phyloP scores from a whole-genome alignment of 2,113 vertebrate species.

The Syngnathus scovelli region DNA sequence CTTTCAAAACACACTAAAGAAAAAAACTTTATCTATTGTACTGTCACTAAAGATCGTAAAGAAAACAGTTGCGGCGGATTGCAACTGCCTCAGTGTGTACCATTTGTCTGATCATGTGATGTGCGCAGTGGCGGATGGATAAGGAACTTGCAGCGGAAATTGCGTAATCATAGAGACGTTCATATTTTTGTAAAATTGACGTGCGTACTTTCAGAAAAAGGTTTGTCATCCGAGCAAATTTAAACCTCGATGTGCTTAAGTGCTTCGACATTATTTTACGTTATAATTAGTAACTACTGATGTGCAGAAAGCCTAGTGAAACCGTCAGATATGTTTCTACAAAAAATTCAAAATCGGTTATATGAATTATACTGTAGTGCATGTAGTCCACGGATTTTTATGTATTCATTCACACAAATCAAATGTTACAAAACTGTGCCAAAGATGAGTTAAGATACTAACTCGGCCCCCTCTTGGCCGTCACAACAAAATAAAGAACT shows the following conservation, averaged over 20 bases:
- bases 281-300: neutral
- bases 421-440: neutral
- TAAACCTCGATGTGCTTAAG: neutral
- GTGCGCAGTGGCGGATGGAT: neutral
- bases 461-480: no score
- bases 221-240: neutral
- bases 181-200: neutral
- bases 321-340: neutral
- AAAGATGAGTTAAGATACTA: neutral
- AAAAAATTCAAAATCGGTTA: neutral
- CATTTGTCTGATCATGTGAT: neutral
- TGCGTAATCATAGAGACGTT: neutral
- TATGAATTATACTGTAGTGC: neutral
- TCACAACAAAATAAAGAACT: neutral
- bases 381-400: neutral
- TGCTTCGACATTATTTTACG: neutral
- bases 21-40: neutral
- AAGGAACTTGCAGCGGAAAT: neutral
- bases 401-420: no score
- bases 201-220: neutral
- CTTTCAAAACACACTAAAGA: neutral
- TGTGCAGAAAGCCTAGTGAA: neutral
- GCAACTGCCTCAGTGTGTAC: neutral
- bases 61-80: neutral
- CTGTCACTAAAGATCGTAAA: neutral